phyloP scores from a whole-genome alignment of 2,888 invertebrate genomes.

The Netelia inedita region DNA sequence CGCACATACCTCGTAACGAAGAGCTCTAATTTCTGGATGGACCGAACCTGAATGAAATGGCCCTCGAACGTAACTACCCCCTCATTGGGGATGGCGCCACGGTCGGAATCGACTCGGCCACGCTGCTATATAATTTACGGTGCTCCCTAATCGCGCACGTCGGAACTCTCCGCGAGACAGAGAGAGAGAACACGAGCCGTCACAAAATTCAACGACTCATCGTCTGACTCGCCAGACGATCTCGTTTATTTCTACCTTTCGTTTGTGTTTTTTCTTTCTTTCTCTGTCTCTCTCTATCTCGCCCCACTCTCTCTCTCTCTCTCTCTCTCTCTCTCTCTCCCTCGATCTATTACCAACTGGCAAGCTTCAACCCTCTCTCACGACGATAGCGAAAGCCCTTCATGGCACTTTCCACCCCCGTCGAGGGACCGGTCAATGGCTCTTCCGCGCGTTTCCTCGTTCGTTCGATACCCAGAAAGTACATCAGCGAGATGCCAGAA shows the following conservation, averaged over 20 bases:
- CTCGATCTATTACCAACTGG: constrained; percentile 21
- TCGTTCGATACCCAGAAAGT: constrained; percentile 78
- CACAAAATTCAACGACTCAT: constrained; percentile 46
- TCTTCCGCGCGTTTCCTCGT: constrained; percentile 75
- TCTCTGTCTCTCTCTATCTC: too few relatives aligned
- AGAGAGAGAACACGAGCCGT: background rate
- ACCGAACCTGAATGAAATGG: constrained; percentile 54
- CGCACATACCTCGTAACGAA: constrained; percentile 36
- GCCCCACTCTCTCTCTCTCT: background rate
- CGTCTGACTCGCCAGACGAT: constrained; percentile 55
- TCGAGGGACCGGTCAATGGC: constrained; percentile 63
- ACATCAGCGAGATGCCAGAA: constrained; percentile 49
- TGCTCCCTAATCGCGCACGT: constrained; percentile 48
- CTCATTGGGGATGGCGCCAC: constrained; percentile 28
- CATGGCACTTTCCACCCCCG: constrained; percentile 50
- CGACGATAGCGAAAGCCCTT: constrained; percentile 4
- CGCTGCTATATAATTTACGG: constrained; percentile 62
- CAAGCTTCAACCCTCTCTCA: constrained; percentile 27
- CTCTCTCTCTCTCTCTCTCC: background rate
- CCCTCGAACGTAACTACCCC: constrained; percentile 36
- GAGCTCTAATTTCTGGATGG: constrained; percentile 59
- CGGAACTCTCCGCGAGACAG: constrained; percentile 14
- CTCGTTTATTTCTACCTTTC: constrained; percentile 58
- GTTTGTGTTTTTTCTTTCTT: constrained; percentile 22
- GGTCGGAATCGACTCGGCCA: constrained; percentile 15